Evolutionary conservation across 2,113 vertebrate genomes (phyloP).

Genomic region (Ondatra zibethicus): DNA sequence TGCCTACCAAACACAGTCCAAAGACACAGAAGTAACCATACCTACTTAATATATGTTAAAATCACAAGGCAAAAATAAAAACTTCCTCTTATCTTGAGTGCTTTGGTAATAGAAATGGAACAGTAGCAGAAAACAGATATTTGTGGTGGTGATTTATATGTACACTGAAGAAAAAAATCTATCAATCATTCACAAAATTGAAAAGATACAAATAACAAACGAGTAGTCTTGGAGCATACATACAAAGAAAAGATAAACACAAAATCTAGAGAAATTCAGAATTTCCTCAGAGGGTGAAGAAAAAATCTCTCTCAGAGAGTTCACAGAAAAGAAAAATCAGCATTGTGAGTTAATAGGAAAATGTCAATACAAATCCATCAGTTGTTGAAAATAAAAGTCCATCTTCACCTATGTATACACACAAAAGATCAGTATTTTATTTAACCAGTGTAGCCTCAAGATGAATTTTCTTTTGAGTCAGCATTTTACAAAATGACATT

Average conservation of each 20-base stretch:
- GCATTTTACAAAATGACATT: constrained; percentile 58
- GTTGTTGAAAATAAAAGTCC: neutral
- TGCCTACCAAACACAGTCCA: neutral
- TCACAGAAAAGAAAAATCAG: constrained; percentile 3
- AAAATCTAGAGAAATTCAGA: neutral
- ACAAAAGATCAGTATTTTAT: constrained; percentile 17
- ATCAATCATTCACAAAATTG: constrained; percentile 3
- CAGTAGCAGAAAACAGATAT: neutral
- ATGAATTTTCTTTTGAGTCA: constrained; percentile 52
- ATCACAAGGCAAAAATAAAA: neutral
- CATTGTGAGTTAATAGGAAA: neutral
- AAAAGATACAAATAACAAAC: neutral
- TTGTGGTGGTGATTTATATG: neutral
- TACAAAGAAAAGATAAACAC: constrained; percentile 5
- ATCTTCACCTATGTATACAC: constrained; percentile 13
- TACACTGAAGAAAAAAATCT: constrained; percentile 28
- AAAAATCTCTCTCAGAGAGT: neutral
- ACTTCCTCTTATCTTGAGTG: neutral
- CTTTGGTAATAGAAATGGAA: neutral
- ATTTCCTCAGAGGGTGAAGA: neutral
- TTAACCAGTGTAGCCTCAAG: constrained; percentile 12
- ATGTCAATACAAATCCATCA: neutral
- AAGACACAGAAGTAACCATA: neutral
- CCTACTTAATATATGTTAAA: neutral
- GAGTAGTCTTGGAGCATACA: neutral